Evolutionary conservation across 2,797 vertebrate species (phyloP), one percentile per base, ranked within the genome.

Genomic region (Rhinophrynus dorsalis): DNA sequence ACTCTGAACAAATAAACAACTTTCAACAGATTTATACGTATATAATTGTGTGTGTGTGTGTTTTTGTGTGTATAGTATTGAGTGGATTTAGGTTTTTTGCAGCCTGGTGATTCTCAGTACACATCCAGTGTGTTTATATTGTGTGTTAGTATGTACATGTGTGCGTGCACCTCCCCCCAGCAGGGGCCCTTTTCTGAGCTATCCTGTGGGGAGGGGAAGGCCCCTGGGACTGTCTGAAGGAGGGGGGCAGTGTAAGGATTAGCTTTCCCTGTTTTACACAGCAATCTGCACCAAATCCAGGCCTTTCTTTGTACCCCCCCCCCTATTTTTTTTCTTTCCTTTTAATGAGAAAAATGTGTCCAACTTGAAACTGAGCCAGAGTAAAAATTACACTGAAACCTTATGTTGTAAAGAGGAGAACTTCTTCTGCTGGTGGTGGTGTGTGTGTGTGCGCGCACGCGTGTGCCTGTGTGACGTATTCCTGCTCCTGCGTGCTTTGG

Each of bases 271-370:
- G 69, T 65, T 72, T 65, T 72, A 72, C 67, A 69, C 60, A 72
- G 68, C 51, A 64, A 64, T 72, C 60, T 72, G 58, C 52, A 64
- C 68, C 60, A 64, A 72, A 55, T 65, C 60, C 52, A 65, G 51
- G 23, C 51, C 52, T 72, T 65, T 63, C 42, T 50, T 64, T 69
- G 59, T 60, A n/a, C 40, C 51, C 20, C 35, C 21, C n/a, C n/a
- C n/a, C n/a, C n/a, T n/a, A 1, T 24, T 21, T n/a, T 58, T 51
- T 54, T 48, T 71, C 63, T 47, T 56, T 57, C 26, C 23, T 72
- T 72, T 72, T 51, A 72, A 72, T 72, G 69, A 65, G 61, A 72
- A 65, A 72, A 72, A 72, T 65, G 69, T 72, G 69, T 72, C 69
- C 45, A 57, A 65, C 52, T 72, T 65, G 69, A 72, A 72, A 58